These are phyloP conservation scores for Rhea americana DNA, from an alignment of 2,113 vertebrate species.

Conservation along the genomic window DNA sequence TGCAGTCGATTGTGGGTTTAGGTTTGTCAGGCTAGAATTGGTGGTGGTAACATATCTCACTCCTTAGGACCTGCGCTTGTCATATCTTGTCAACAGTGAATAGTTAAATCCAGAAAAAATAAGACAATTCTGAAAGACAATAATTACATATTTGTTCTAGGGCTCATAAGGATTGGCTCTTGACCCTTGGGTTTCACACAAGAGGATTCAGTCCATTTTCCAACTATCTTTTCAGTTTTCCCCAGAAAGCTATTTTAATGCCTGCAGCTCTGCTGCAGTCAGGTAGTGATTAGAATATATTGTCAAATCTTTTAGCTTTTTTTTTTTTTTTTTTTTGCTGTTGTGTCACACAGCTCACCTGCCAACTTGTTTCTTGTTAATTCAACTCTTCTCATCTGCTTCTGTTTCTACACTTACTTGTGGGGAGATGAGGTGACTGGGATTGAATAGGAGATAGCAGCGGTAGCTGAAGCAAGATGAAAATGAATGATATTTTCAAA, in stretches of 20 bases:
- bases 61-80: conserved; percentile 38
- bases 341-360: conserved; percentile 82
- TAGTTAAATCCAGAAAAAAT: conserved; percentile 26
- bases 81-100: conserved; percentile 39
- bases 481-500: conserved; percentile 85
- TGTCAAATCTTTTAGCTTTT: conserved; percentile 72
- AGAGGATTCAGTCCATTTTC: conserved; percentile 43
- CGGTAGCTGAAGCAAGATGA: conserved; percentile 78
- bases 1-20: background rate
- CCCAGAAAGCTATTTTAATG: conserved; percentile 72
- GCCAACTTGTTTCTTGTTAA: conserved; percentile 82
- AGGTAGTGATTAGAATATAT: conserved; percentile 79
- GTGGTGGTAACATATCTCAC: background rate
- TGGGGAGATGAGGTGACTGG: conserved; percentile 75
- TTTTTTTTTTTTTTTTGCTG: conserved; percentile 42
- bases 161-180: background rate
- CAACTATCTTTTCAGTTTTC: conserved; percentile 55
- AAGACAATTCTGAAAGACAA: conserved; percentile 2
- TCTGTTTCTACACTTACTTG: conserved; percentile 75
- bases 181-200: background rate
- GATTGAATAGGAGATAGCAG: conserved; percentile 72
- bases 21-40: background rate
- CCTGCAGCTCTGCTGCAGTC: conserved; percentile 67
- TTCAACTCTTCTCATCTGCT: conserved; percentile 75
- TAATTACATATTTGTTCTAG: conserved; percentile 40